These are phyloP conservation scores for Bubo bubo DNA, from an alignment of 2,113 vertebrate species.

Conservation along the genomic window DNA sequence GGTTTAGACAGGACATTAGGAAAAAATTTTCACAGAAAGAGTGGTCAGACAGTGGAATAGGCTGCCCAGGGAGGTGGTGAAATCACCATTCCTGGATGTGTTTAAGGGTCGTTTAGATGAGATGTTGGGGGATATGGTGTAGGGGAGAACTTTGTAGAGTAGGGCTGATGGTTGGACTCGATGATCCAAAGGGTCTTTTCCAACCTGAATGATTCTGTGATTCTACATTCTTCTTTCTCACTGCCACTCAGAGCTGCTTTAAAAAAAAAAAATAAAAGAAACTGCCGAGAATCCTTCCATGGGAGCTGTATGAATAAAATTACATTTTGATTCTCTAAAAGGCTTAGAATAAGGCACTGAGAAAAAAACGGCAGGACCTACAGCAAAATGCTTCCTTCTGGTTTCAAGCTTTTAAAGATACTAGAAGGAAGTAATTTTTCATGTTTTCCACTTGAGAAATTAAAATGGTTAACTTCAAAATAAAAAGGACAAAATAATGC, in stretches of 20 bases:
- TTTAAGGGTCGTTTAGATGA: too few relatives aligned
- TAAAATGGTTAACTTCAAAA: neutral
- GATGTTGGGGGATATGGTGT: too few relatives aligned
- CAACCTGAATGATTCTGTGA: too few relatives aligned
- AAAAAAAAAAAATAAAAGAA: neutral
- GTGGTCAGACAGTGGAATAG: too few relatives aligned
- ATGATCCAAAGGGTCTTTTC: too few relatives aligned
- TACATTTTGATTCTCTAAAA: neutral
- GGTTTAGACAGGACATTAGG: too few relatives aligned
- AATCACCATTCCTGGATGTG: too few relatives aligned
- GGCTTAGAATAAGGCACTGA: neutral
- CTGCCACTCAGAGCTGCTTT: neutral
- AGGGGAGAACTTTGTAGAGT: too few relatives aligned
- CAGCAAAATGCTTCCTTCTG: neutral
- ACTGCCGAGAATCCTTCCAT: neutral
- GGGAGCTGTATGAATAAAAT: neutral
- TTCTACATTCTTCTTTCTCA: neutral
- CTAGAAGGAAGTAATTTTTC: neutral
- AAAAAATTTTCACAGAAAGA: too few relatives aligned
- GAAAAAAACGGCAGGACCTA: neutral
- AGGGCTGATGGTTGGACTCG: too few relatives aligned
- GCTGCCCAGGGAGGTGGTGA: too few relatives aligned
- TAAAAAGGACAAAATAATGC: neutral
- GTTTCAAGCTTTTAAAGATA: neutral
- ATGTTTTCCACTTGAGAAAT: neutral